Evolutionary conservation across 2,888 invertebrate species (phyloP).

Genomic region (Machimus atricapillus): DNA sequence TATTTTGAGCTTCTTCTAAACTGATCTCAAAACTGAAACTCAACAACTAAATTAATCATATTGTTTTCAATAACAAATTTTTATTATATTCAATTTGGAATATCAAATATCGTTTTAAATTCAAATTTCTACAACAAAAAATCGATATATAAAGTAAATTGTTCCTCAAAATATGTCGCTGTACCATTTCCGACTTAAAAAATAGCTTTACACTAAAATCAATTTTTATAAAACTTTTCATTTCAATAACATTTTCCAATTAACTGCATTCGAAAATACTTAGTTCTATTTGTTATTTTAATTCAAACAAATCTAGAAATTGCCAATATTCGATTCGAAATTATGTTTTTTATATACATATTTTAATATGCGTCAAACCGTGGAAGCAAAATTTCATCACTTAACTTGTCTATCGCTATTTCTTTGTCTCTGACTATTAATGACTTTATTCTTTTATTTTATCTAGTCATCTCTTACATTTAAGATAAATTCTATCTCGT

Average conservation of each 20-base stretch:
- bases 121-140: neutral
- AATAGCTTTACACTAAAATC: neutral
- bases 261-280: neutral
- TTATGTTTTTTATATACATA: neutral
- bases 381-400: neutral
- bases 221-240: neutral
- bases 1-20: neutral
- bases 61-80: neutral
- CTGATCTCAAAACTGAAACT: too few species aligned
- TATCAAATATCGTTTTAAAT: neutral
- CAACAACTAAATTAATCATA: neutral
- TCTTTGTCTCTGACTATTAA: neutral
- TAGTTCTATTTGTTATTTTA: too few species aligned
- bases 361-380: neutral
- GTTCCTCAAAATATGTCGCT: neutral
- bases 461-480: neutral
- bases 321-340: neutral
- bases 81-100: neutral
- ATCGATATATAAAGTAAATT: neutral
- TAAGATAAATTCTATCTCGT: neutral
- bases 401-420: too few species aligned
- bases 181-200: neutral
- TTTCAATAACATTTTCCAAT: neutral
- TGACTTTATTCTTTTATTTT: neutral
- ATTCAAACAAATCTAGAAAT: too few species aligned